Evolutionary conservation across 2,797 vertebrate genomes (phyloP).

Genomic region (Hippocampus kuda): DNA sequence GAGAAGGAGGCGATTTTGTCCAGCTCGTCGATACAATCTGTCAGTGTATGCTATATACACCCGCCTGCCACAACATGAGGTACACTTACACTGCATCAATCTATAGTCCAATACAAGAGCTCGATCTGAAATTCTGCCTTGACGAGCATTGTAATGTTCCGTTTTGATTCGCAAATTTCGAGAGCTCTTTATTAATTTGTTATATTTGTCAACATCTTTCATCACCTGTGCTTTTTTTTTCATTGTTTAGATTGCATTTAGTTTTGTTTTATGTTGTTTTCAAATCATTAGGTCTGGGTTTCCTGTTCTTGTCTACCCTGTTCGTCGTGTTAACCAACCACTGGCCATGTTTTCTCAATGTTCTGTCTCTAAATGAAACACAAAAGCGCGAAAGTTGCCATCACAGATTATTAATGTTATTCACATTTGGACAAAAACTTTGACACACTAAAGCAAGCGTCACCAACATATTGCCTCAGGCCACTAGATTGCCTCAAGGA

Average conservation of each 20-base stretch:
- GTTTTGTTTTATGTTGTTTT: too few relatives aligned
- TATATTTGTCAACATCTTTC: too few relatives aligned
- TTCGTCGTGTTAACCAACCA: too few relatives aligned
- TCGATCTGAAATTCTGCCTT: not conserved
- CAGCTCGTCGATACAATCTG: not conserved
- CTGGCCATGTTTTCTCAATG: not conserved
- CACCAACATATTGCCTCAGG: not conserved
- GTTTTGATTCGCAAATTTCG: not conserved
- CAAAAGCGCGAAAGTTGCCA: not conserved
- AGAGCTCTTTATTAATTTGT: too few relatives aligned
- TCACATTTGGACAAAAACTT: not conserved
- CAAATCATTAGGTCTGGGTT: too few relatives aligned
- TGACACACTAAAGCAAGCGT: not conserved
- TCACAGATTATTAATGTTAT: not conserved
- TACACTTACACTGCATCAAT: not conserved
- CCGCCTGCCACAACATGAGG: not conserved
- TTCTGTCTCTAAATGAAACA: not conserved
- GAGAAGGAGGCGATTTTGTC: not conserved
- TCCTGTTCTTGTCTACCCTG: too few relatives aligned
- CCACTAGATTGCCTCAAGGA: not conserved
- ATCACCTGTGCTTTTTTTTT: too few relatives aligned
- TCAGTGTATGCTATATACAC: not conserved
- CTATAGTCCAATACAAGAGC: not conserved
- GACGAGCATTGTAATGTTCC: not conserved
- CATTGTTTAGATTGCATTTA: too few relatives aligned